Evolutionary conservation across 2,113 vertebrate genomes (phyloP), one percentile per base, ranked within the genome.

Genomic region (Psophia crepitans): DNA sequence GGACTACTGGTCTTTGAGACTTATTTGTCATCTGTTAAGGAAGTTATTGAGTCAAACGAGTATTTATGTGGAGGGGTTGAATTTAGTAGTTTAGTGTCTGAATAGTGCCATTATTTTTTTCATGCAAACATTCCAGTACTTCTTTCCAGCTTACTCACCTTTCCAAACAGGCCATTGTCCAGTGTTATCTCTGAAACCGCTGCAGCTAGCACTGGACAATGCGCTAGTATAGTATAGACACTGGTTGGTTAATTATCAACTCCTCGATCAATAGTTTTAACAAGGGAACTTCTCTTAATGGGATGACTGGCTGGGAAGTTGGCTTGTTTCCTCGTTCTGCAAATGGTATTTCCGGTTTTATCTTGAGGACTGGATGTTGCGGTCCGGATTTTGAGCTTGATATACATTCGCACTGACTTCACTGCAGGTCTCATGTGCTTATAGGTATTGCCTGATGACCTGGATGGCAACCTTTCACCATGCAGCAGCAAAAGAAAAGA

Each of bases 201-300:
- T 76, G 82, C 85, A 93, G 93, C 60, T 96, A 94, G 80, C 44
- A 4, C 37, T 56, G 90, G 57, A 56, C 80, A 84, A 71, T 83
- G 66, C 2, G 1, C n/a, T 77, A n/a, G 75, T 84, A 69, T 44
- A 41, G 35, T 54, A 26, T 39, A 88, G 90, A 56, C 64, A 20
- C 13, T 4, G 39, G 64, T 28, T 71, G 19, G 88, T 95, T 93
- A 58, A 95, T 95, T 88, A 95, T 94, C 82, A 90, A 60, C 94
- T 56, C 26, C 23, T 92, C 32, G 88, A 58, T 87, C 88, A 48
- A 30, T 11, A 28, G 12, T 58, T 65, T 87, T 83, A 75, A 77
- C 22, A 79, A 84, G 90, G 78, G 69, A 73, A 39, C 73, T 32
- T 57, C 56, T 65, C 63, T 68, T 77, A 48, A 73, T 65, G 41